Percentiles rank a stretch among this genome's conserved stretches.
phyloP scores from a whole-genome alignment of 2,888 invertebrate genomes.

The Blera fallax region DNA sequence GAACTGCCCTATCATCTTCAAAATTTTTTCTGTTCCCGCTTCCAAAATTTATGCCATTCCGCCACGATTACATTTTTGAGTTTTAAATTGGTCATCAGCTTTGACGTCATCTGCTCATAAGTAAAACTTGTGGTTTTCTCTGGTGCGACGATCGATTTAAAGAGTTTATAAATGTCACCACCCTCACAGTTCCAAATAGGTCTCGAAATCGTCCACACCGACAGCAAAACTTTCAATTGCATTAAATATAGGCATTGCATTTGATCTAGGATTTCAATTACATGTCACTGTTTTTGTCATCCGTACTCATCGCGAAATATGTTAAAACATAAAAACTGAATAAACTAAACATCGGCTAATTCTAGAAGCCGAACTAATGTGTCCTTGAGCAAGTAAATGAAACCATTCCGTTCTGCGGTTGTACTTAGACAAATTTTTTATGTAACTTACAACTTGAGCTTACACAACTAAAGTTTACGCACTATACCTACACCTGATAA shows the following conservation, averaged over 20 bases:
- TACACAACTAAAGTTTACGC: too few relatives aligned
- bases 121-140: background rate
- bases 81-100: background rate
- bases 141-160: background rate
- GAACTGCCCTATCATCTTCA: too few relatives aligned
- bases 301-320: too few relatives aligned
- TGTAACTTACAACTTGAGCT: too few relatives aligned
- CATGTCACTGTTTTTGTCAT: background rate
- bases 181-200: background rate
- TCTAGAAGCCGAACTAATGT: too few relatives aligned
- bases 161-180: too few relatives aligned
- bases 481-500: too few relatives aligned
- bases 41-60: background rate
- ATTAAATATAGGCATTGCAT: slow-evolving; percentile 2
- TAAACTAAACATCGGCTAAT: too few relatives aligned
- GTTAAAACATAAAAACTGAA: too few relatives aligned
- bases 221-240: slow-evolving; percentile 3
- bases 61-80: background rate
- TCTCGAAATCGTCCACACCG: slow-evolving; percentile 6
- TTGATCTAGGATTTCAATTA: background rate
- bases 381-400: too few relatives aligned
- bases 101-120: background rate
- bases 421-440: too few relatives aligned
- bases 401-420: too few relatives aligned
- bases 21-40: background rate